phyloP scores from a whole-genome alignment of 2,797 vertebrate species.

The Poecilia picta region DNA sequence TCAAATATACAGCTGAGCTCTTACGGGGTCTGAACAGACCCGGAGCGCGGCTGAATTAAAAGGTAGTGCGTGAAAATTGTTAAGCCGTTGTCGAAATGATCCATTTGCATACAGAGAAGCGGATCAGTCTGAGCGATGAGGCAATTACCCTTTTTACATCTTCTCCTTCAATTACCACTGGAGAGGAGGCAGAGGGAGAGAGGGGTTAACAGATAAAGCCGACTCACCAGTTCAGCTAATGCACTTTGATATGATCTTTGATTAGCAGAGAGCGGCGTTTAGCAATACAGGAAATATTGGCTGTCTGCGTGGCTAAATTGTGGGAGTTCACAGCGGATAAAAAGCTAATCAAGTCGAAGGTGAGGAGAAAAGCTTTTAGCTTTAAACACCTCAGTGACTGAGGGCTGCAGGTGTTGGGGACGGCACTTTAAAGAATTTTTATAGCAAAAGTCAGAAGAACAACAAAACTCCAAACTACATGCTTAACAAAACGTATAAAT shows the following conservation, averaged over 20 bases:
- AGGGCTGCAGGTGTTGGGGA: neutral
- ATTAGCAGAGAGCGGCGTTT: slow-evolving; percentile 47
- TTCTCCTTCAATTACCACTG: slow-evolving; percentile 69
- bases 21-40: slow-evolving; percentile 41
- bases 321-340: slow-evolving; percentile 51
- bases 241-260: slow-evolving; percentile 60
- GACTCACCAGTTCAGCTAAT: slow-evolving; percentile 58
- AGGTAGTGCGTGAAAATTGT: slow-evolving; percentile 45
- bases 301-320: slow-evolving; percentile 32
- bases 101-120: slow-evolving; percentile 52
- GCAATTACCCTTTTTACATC: slow-evolving; percentile 72
- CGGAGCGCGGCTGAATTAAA: slow-evolving; percentile 30
- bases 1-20: slow-evolving; percentile 9
- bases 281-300: slow-evolving; percentile 39
- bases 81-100: slow-evolving; percentile 41
- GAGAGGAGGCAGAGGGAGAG: slow-evolving; percentile 24
- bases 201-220: slow-evolving; percentile 68
- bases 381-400: slow-evolving; percentile 16
- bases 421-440: neutral
- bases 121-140: slow-evolving; percentile 68
- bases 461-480: neutral
- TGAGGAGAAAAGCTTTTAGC: slow-evolving; percentile 39
- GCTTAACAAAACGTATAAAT: neutral
- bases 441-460: neutral
- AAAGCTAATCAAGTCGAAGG: slow-evolving; percentile 43